phyloP scores from a whole-genome alignment of 2,888 invertebrate species.

The Andricus quercusramuli region DNA sequence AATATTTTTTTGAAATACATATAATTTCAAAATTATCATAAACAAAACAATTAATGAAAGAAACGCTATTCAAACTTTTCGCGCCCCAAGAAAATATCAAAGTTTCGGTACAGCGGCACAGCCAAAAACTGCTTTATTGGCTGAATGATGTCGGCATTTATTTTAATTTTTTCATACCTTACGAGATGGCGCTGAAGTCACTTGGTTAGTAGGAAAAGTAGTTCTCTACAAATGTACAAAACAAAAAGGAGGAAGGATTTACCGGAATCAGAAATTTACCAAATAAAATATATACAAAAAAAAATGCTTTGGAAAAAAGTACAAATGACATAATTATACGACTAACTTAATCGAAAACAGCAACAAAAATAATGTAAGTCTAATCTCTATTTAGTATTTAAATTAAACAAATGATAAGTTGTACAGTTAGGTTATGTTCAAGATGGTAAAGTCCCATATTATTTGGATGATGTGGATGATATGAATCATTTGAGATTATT shows the following conservation, averaged over 20 bases:
- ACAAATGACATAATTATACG: neutral
- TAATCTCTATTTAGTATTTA: neutral
- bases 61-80: too few relatives aligned
- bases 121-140: neutral
- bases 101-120: neutral
- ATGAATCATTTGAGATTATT: neutral
- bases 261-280: neutral
- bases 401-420: neutral
- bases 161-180: neutral
- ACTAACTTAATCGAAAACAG: neutral
- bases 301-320: conserved; percentile 7
- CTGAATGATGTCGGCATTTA: neutral
- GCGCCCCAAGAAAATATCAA: too few relatives aligned
- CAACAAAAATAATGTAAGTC: neutral
- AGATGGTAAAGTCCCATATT: neutral
- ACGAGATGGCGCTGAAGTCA: neutral
- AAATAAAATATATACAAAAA: neutral
- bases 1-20: too few relatives aligned
- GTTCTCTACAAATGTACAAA: neutral
- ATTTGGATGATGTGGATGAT: too few relatives aligned
- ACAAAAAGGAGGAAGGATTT: neutral
- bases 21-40: too few relatives aligned
- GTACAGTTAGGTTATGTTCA: conserved; percentile 5
- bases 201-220: neutral
- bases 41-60: too few relatives aligned